A percentile compares a stretch with the other conserved stretches of the same genome.
These are phyloP conservation scores for Ormyrus rosae DNA, from an alignment of 2,888 invertebrate species.

Conservation along the genomic window DNA sequence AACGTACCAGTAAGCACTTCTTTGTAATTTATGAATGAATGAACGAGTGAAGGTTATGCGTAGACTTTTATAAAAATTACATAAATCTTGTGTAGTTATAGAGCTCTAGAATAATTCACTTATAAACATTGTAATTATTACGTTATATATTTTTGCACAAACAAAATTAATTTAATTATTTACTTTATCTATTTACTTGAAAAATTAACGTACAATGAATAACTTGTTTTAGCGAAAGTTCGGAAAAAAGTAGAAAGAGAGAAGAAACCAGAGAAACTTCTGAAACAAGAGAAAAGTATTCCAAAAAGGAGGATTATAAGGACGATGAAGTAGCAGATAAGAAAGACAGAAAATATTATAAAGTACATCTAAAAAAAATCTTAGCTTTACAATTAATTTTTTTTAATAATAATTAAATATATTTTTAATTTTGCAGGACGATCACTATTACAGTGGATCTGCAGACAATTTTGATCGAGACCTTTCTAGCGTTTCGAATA, in stretches of 20 bases:
- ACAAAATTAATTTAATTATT: too few relatives aligned
- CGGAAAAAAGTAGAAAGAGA: conserved; percentile 70
- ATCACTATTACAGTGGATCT: conserved; percentile 75
- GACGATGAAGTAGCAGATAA: conserved; percentile 77
- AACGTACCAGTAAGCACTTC: conserved; percentile 69
- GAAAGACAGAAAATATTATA: conserved; percentile 79
- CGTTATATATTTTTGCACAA: too few relatives aligned
- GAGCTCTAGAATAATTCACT: too few relatives aligned
- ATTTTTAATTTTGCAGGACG: conserved; percentile 74
- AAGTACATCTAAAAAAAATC: conserved; percentile 77
- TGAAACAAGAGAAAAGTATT: conserved; percentile 77
- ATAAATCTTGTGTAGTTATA: too few relatives aligned
- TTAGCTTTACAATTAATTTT: conserved; percentile 62
- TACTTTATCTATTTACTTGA: too few relatives aligned
- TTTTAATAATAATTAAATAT: conserved; percentile 14
- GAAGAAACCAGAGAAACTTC: conserved; percentile 73
- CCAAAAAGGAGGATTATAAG: conserved; percentile 78
- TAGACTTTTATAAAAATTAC: too few relatives aligned
- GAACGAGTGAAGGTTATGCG: too few relatives aligned
- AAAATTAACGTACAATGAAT: too few relatives aligned
- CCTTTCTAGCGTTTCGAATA: conserved; percentile 77
- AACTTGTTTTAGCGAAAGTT: conserved; percentile 63
- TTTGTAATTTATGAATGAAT: neutral
- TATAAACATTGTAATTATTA: too few relatives aligned
- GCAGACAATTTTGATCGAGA: conserved; percentile 78